These are phyloP conservation scores for Virgularia gustaviana DNA, from an alignment of 92 coral and sea anemone genomes.

Conservation along the genomic window DNA sequence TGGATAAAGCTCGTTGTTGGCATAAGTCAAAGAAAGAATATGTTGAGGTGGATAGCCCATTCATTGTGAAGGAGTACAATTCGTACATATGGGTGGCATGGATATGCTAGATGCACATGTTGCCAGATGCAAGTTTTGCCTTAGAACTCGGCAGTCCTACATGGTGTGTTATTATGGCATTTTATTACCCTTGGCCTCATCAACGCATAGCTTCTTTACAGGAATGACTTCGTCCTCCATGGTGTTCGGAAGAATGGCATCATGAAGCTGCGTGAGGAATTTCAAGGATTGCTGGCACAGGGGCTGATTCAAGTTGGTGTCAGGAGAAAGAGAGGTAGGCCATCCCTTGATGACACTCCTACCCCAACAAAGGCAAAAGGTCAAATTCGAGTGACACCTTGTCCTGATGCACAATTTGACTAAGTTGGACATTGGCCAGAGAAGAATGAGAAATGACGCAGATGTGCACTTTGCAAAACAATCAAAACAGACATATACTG, in stretches of 20 bases:
- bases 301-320: conserved; percentile 1
- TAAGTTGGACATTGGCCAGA: conserved; percentile 17
- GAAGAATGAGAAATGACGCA: not conserved
- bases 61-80: no score
- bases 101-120: conserved; percentile 23
- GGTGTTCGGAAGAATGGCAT: not conserved
- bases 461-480: conserved; percentile 5
- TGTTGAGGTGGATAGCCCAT: conserved; percentile 16
- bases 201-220: conserved; percentile 26
- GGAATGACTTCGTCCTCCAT: conserved; percentile 3
- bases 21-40: conserved; percentile 5
- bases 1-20: conserved; percentile 30
- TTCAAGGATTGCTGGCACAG: not conserved
- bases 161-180: conserved; percentile 6
- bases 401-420: conserved; percentile 4
- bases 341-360: not conserved
- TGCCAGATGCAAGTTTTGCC: not conserved
- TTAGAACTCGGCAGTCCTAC: conserved; percentile 18
- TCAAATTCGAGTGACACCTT: not conserved
- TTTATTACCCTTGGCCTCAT: conserved; percentile 8
- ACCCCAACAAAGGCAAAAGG: not conserved
- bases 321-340: conserved; percentile 3
- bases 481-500: no score
- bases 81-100: conserved; percentile 34
- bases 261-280: conserved; percentile 29